Percentiles rank a stretch among this genome's conserved stretches.
phyloP scores from a whole-genome alignment of 2,888 invertebrate species.

The Deroplatys truncata region DNA sequence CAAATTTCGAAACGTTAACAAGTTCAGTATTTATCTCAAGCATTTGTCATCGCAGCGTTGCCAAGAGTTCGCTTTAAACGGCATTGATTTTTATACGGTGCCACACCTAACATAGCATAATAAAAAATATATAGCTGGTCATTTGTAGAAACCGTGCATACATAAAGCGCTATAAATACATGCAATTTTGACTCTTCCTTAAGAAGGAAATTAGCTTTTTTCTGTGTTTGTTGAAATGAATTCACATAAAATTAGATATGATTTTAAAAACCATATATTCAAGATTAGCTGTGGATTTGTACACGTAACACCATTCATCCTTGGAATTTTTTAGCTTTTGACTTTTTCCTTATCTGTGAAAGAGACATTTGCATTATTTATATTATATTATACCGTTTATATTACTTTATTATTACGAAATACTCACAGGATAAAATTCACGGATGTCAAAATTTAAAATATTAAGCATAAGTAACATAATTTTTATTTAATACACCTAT shows the following conservation, averaged over 20 bases:
- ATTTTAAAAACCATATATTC: not conserved
- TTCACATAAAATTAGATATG: not conserved
- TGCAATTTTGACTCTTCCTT: not conserved
- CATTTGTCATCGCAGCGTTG: not conserved
- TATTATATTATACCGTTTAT: too few relatives aligned
- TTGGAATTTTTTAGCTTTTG: too few relatives aligned
- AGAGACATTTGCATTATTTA: too few relatives aligned
- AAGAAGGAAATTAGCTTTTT: not conserved
- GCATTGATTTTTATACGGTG: not conserved
- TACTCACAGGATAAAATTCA: too few relatives aligned
- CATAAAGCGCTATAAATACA: not conserved
- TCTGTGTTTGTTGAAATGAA: too few relatives aligned
- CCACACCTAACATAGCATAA: not conserved
- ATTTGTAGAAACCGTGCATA: not conserved
- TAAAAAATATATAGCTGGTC: not conserved
- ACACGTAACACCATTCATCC: too few relatives aligned
- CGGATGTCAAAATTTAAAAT: too few relatives aligned
- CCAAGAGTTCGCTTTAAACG: not conserved
- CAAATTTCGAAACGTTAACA: not conserved
- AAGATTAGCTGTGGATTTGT: too few relatives aligned
- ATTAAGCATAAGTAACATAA: too few relatives aligned
- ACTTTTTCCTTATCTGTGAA: too few relatives aligned
- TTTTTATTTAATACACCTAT: too few relatives aligned
- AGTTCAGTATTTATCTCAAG: not conserved
- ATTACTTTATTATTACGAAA: too few relatives aligned